A percentile compares a stretch with the other conserved stretches of the same genome.
These are phyloP conservation scores for Picathartes gymnocephalus DNA, from an alignment of 2,113 vertebrate genomes.

Conservation along the genomic window DNA sequence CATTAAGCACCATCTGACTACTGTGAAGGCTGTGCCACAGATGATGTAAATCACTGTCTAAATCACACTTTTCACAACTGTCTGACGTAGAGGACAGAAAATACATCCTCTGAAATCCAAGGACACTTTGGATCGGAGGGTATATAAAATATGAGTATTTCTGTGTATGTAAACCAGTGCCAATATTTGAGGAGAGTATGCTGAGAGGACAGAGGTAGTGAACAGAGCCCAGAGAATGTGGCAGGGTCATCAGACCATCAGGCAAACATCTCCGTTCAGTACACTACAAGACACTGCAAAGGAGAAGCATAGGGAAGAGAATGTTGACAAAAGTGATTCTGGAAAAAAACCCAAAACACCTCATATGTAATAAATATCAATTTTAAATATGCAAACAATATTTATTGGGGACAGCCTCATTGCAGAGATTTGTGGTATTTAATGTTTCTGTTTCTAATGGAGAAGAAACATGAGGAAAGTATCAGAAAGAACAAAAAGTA, in stretches of 20 bases:
- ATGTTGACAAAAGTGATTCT: background rate
- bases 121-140: background rate
- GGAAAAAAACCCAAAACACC: fast-evolving
- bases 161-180: background rate
- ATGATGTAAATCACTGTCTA: background rate
- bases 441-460: background rate
- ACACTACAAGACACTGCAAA: background rate
- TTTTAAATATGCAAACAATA: background rate
- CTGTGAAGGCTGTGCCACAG: background rate
- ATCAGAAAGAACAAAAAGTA: background rate
- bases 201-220: background rate
- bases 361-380: background rate
- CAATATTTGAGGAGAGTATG: background rate
- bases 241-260: background rate
- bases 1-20: constrained; percentile 22
- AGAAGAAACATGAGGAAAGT: background rate
- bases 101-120: background rate
- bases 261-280: background rate
- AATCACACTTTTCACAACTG: background rate
- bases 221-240: background rate
- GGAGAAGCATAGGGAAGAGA: background rate
- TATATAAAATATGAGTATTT: background rate
- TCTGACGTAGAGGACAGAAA: background rate
- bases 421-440: background rate
- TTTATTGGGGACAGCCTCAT: background rate